Conservation (phyloP, 2,113 vertebrate species). For the Tupaia tana region DNA sequence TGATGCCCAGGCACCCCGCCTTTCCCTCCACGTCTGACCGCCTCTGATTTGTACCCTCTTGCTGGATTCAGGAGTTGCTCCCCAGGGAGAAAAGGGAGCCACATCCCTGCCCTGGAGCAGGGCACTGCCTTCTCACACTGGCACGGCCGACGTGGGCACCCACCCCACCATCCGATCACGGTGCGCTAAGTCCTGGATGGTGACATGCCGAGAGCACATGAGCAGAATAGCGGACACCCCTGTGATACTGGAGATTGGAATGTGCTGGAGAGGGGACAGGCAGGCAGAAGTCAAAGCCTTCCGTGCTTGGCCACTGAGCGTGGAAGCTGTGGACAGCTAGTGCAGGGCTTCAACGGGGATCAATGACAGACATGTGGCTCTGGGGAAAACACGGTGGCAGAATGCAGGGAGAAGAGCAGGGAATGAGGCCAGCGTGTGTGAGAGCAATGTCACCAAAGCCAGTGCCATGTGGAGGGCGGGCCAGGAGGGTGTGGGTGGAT, state of each 20-base stretch:
- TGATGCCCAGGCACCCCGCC: accelerated
- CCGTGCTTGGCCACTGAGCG: accelerated
- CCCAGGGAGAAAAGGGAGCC: not conserved
- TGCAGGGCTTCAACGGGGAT: not conserved
- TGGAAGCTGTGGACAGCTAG: not conserved
- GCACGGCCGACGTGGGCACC: accelerated
- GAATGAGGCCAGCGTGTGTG: accelerated
- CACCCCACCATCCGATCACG: no score
- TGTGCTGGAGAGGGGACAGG: not conserved
- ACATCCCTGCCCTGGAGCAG: accelerated
- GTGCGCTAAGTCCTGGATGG: accelerated
- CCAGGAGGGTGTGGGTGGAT: accelerated
- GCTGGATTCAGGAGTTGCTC: not conserved
- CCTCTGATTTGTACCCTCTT: not conserved
- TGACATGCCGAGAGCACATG: not conserved
- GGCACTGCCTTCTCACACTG: not conserved
- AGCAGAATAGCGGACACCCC: accelerated
- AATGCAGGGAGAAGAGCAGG: not conserved
- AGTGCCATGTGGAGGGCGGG: accelerated
- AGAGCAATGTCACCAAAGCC: not conserved
- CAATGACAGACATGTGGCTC: accelerated
- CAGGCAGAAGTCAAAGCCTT: not conserved
- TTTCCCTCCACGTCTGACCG: accelerated
- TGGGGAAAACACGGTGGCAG: not conserved
- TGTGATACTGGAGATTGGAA: accelerated